Evolutionary conservation across 2,797 vertebrate species (phyloP).

Genomic region (Sebastolobus alascanus): DNA sequence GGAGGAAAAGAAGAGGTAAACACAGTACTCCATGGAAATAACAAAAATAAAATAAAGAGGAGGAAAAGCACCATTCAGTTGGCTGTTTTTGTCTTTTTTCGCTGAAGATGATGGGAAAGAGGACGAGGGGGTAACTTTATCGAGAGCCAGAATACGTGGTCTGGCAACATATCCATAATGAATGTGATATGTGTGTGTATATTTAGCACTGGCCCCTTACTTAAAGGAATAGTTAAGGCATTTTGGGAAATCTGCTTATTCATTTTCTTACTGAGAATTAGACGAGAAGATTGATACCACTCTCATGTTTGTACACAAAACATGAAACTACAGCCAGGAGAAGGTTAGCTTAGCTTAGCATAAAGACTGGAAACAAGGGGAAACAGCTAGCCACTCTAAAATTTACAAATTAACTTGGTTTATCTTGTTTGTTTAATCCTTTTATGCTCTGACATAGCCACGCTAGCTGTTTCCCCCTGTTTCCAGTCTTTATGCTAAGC

Average conservation of each 20-base stretch:
- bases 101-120: slow-evolving; percentile 31
- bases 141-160: slow-evolving; percentile 72
- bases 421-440: background rate
- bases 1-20: slow-evolving; percentile 65
- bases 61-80: slow-evolving; percentile 64
- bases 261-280: background rate
- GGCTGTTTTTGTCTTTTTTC: slow-evolving; percentile 46
- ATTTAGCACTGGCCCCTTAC: slow-evolving; percentile 35
- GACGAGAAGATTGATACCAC: background rate
- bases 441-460: background rate
- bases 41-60: background rate
- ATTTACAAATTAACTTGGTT: background rate
- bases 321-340: background rate
- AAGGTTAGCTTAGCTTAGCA: slow-evolving; percentile 16
- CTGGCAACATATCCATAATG: slow-evolving; percentile 46
- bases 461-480: background rate
- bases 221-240: slow-evolving; percentile 28
- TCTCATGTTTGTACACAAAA: background rate
- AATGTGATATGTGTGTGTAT: slow-evolving; percentile 21
- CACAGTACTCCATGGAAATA: slow-evolving; percentile 65
- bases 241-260: background rate
- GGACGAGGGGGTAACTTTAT: slow-evolving; percentile 63
- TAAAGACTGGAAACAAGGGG: background rate
- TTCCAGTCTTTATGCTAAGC: slow-evolving; percentile 17
- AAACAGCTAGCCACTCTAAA: background rate